Conservation (phyloP, 2,113 vertebrate genomes). For the Nothobranchius furzeri region DNA sequence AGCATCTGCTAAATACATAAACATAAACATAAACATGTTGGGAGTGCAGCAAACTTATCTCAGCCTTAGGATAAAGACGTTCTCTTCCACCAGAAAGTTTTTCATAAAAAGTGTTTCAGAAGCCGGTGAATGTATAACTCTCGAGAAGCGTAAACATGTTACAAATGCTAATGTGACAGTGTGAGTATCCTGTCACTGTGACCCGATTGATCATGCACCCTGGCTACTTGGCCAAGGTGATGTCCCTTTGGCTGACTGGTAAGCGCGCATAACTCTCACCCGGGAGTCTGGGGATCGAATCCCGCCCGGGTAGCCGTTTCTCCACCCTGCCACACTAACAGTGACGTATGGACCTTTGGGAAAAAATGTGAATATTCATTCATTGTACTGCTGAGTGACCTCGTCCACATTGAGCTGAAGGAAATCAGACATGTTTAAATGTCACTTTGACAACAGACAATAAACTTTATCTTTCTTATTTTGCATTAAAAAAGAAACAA, state of each 20-base stretch:
- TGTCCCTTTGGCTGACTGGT: too few species aligned
- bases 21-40: not conserved
- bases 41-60: not conserved
- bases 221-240: too few species aligned
- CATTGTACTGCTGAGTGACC: slow-evolving; percentile 24
- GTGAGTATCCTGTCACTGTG: too few species aligned
- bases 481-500: too few species aligned
- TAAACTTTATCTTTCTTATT: not conserved
- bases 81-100: not conserved
- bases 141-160: not conserved
- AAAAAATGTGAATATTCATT: slow-evolving; percentile 12
- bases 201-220: too few species aligned
- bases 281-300: too few species aligned
- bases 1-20: too few species aligned
- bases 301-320: too few species aligned
- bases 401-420: not conserved
- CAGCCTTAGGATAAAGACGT: not conserved
- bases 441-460: not conserved
- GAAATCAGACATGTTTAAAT: not conserved
- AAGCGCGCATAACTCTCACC: too few species aligned
- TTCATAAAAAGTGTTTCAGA: not conserved
- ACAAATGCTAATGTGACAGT: too few species aligned
- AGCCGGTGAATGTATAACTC: not conserved
- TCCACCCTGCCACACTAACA: too few species aligned
- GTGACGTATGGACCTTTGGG: too few species aligned